Evolutionary conservation across 1,140 invertebrate genomes (phyloP), one percentile per base, ranked within the genome.

Genomic region (Platorchestia sp.): DNA sequence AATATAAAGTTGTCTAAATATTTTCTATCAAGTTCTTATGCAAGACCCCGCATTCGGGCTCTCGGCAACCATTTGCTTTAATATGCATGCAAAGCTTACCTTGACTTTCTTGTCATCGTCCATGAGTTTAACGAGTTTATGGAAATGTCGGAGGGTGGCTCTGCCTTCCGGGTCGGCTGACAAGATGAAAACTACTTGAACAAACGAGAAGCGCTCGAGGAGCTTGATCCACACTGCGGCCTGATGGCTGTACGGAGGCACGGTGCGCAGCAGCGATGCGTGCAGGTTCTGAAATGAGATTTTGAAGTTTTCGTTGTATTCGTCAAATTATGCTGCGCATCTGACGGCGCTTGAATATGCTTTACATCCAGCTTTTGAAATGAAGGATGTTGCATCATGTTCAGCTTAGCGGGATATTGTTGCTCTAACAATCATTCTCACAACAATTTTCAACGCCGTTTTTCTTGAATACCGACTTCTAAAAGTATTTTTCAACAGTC

Each of bases 171-270:
- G 99, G 97, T 99, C 99, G 42, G 99, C 99, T 96, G 99, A 99
- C 97, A 99, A 99, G 95, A 99, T 99, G 96, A 99, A 99, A 96
- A 99, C 98, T 43, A 99, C 98, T 97, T 99, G 99, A 97, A 98
- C 98, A 97, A 99, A 99, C 95, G 98, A 98, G 97, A 99, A 99
- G 97, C 99, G 98, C 97, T 98, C 98, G 89, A 99, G 97, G 95
- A 99, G 97, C 97, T 99, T 98, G 3, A 99, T 98, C 99, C 99
- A 99, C 14, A 99, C 99, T 97, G 99, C 98, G 0, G 99, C 99
- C 97, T 99, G 99, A 97, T 99, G 99, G 36, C 99, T 99, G 97
- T 99, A 99, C 0, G 99, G 99, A 1, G 99, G 99, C 42, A 99
- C 99, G 0, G 99, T 99, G 41, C 99, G 98, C 96, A 99, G 97